A percentile compares a stretch with the other conserved stretches of the same genome.
phyloP scores from a whole-genome alignment of 2,797 vertebrate genomes.

The Xenops minutus region DNA sequence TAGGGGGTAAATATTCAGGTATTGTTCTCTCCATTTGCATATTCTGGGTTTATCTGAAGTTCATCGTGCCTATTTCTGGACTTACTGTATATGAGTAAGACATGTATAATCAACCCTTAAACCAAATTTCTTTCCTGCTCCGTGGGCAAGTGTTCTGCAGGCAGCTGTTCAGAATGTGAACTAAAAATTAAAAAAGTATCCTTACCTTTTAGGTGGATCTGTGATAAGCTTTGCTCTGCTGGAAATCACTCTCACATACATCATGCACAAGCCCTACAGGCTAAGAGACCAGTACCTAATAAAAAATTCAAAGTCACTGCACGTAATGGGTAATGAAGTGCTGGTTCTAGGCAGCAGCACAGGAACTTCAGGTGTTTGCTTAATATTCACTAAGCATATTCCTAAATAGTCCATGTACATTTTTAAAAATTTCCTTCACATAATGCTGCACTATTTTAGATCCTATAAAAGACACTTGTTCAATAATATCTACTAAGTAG shows the following conservation, averaged over 20 bases:
- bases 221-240: conserved; percentile 58
- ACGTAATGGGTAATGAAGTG: conserved; percentile 68
- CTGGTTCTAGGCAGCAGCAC: conserved; percentile 61
- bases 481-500: conserved; percentile 67
- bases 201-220: conserved; percentile 66
- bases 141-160: conserved; percentile 20
- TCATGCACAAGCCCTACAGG: conserved; percentile 63
- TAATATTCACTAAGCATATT: conserved; percentile 66
- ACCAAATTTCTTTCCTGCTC: conserved; percentile 40
- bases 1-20: neutral
- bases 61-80: neutral
- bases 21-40: neutral
- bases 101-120: conserved; percentile 15
- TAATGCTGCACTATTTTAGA: conserved; percentile 51
- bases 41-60: conserved; percentile 26
- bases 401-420: conserved; percentile 58
- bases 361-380: conserved; percentile 68
- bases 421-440: conserved; percentile 43
- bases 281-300: conserved; percentile 63
- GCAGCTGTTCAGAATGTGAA: conserved; percentile 46
- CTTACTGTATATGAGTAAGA: neutral
- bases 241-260: conserved; percentile 46
- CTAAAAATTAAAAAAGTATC: conserved; percentile 41
- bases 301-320: conserved; percentile 63
- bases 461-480: conserved; percentile 61